These are phyloP conservation scores for Rhagologus leucostigma DNA, from an alignment of 2,113 vertebrate species.

Conservation along the genomic window DNA sequence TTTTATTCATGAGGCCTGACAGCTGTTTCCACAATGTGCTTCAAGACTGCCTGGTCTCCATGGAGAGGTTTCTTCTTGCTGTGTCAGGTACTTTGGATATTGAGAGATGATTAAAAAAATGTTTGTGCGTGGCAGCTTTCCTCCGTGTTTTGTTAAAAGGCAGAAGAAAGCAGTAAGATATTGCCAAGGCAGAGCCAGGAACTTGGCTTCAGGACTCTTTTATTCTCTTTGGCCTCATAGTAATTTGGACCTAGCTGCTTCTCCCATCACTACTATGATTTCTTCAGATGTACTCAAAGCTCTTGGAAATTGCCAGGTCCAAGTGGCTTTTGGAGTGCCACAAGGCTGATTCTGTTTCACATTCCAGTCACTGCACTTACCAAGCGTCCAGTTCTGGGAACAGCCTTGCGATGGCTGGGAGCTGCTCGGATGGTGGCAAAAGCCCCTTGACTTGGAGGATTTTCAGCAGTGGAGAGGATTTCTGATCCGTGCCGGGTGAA, in stretches of 20 bases:
- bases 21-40: slow-evolving; percentile 1
- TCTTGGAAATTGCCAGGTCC: neutral
- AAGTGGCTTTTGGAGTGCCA: neutral
- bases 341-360: neutral
- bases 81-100: neutral
- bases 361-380: neutral
- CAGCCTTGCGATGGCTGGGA: neutral
- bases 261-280: neutral
- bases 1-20: slow-evolving; percentile 18
- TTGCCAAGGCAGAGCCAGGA: neutral
- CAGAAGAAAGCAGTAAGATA: neutral
- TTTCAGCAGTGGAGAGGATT: neutral
- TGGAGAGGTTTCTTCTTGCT: slow-evolving; percentile 14
- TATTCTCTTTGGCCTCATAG: neutral
- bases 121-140: neutral
- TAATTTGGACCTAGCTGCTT: neutral
- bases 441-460: neutral
- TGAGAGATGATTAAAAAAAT: neutral
- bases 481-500: neutral
- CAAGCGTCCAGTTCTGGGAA: neutral
- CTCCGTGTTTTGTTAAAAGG: neutral
- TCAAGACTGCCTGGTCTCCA: neutral
- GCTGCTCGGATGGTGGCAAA: neutral
- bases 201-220: neutral
- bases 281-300: neutral